Conservation (phyloP, 2,113 vertebrate species). For the Electrona antarctica region DNA sequence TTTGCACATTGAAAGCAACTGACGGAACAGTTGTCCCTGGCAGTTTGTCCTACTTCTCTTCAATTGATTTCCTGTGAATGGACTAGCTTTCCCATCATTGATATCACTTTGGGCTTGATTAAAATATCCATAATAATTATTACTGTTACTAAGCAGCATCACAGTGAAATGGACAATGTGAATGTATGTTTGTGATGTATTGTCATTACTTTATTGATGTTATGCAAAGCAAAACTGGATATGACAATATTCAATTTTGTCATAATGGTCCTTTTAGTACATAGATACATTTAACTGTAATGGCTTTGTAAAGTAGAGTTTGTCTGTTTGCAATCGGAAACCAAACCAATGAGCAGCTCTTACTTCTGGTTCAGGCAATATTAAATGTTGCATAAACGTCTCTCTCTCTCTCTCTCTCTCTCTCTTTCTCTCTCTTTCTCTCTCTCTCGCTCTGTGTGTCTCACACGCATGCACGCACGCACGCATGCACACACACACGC, state of each 20-base stretch:
- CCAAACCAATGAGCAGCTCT: not conserved
- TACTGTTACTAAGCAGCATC: not conserved
- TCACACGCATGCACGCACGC: not conserved
- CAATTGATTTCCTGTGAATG: not conserved
- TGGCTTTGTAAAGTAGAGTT: too few relatives aligned
- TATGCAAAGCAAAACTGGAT: not conserved
- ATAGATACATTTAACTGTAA: not conserved
- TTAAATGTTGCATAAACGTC: not conserved
- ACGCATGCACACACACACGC: not conserved
- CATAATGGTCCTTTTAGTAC: not conserved
- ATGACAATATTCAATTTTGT: too few relatives aligned
- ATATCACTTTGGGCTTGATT: conserved; percentile 1
- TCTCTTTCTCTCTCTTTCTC: too few relatives aligned
- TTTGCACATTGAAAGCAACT: not conserved
- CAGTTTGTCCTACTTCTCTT: conserved; percentile 15
- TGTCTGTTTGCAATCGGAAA: not conserved
- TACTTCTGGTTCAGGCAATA: not conserved
- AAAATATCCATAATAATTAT: not conserved
- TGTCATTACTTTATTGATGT: not conserved
- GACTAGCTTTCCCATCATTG: not conserved
- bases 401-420: too few relatives aligned
- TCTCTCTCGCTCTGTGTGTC: too few relatives aligned
- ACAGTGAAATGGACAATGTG: not conserved
- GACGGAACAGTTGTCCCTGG: conserved; percentile 17
- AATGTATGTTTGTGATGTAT: not conserved